Conservation (phyloP, 2,797 vertebrate species). For the Gymnocypris eckloni region DNA sequence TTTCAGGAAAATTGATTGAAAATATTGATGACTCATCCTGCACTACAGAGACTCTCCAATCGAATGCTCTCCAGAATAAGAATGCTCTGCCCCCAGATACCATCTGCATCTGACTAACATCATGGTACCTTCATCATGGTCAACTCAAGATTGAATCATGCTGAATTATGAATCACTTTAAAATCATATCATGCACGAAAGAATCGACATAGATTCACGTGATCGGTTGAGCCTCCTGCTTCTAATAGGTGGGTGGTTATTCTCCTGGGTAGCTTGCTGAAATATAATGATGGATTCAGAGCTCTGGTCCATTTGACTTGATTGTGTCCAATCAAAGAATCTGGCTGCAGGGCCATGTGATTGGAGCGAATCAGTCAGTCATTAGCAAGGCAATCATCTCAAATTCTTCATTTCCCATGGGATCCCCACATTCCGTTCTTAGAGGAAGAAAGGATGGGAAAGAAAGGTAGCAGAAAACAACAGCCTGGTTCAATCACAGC, state of each 20-base stretch:
- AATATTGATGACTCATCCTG: not conserved
- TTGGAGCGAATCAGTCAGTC: slow-evolving; percentile 61
- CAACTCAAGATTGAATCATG: not conserved
- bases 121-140: slow-evolving; percentile 6
- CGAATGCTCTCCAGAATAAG: not conserved
- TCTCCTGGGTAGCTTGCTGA: slow-evolving; percentile 45
- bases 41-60: not conserved
- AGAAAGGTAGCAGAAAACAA: slow-evolving; percentile 41
- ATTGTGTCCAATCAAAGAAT: slow-evolving; percentile 64
- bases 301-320: slow-evolving; percentile 60
- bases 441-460: slow-evolving; percentile 28
- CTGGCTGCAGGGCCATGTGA: slow-evolving; percentile 60
- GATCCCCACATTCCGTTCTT: slow-evolving; percentile 39
- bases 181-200: slow-evolving; percentile 9
- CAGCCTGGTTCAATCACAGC: slow-evolving; percentile 34
- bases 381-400: slow-evolving; percentile 63
- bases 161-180: slow-evolving; percentile 29
- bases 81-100: not conserved
- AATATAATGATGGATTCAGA: slow-evolving; percentile 51
- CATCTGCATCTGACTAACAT: not conserved
- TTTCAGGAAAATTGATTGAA: not conserved
- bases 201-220: slow-evolving; percentile 16
- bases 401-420: slow-evolving; percentile 59
- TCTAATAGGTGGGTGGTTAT: slow-evolving; percentile 40
- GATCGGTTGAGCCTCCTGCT: slow-evolving; percentile 6